These are phyloP conservation scores for Hycleus phaleratus DNA, from an alignment of 1,140 invertebrate genomes.

Conservation along the genomic window DNA sequence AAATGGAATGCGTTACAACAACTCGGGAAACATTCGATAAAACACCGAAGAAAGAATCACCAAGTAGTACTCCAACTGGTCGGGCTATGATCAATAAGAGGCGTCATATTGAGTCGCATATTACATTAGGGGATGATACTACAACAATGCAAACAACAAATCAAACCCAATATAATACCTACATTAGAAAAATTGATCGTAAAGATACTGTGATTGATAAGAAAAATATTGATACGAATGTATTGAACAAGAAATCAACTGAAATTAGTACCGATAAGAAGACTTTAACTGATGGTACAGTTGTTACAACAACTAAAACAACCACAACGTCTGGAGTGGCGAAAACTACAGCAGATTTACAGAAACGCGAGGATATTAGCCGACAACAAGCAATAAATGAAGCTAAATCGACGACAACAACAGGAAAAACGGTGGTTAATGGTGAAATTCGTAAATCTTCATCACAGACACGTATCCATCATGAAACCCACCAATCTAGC, in stretches of 20 bases:
- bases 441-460: constrained; percentile 31
- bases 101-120: constrained; percentile 55
- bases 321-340: constrained; percentile 35
- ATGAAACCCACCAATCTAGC: constrained; percentile 14
- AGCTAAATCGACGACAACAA: constrained; percentile 2
- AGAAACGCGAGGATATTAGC: constrained; percentile 9
- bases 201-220: constrained; percentile 27
- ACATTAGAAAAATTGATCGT: constrained; percentile 43
- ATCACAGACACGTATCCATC: constrained; percentile 26
- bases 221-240: constrained; percentile 11
- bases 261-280: constrained; percentile 39
- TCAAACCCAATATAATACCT: constrained; percentile 54
- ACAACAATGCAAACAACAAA: constrained; percentile 48
- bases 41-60: constrained; percentile 38
- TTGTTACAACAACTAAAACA: constrained; percentile 46
- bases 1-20: constrained; percentile 47
- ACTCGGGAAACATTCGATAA: constrained; percentile 44
- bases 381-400: constrained; percentile 15
- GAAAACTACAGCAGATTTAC: constrained; percentile 18
- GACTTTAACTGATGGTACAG: constrained; percentile 47
- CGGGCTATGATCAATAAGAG: constrained; percentile 39
- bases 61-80: constrained; percentile 20
- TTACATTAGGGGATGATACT: constrained; percentile 52
- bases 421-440: constrained; percentile 4
- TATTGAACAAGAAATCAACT: constrained; percentile 25